These are phyloP conservation scores for Sebastes fasciatus DNA, from an alignment of 2,113 vertebrate species.

Conservation along the genomic window DNA sequence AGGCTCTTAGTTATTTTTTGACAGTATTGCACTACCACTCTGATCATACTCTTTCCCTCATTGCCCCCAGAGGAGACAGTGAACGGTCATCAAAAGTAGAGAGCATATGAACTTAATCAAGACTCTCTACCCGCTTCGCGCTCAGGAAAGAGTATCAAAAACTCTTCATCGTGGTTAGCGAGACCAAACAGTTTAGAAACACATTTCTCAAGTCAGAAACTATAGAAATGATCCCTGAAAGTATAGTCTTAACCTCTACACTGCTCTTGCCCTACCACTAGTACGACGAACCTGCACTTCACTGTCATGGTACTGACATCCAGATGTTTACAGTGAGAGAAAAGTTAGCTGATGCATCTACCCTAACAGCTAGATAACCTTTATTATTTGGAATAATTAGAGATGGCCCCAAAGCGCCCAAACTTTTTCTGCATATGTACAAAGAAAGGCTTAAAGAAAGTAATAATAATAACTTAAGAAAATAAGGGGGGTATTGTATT, in stretches of 20 bases:
- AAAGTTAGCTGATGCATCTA: no score
- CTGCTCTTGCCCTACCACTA: rapidly evolving
- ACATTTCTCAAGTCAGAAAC: conserved; percentile 79
- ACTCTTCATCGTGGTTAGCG: conserved; percentile 77
- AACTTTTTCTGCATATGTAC: no score
- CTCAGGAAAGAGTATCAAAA: conserved; percentile 51
- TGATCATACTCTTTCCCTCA: conserved; percentile 63
- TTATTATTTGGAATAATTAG: no score
- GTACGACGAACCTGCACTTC: rapidly evolving
- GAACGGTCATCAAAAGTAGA: conserved; percentile 75
- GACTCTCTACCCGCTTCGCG: conserved; percentile 47
- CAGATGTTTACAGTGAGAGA: rapidly evolving
- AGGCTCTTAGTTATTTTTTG: neutral
- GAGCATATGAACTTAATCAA: neutral
- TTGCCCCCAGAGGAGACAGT: neutral
- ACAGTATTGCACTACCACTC: conserved; percentile 20
- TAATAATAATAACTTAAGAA: no score
- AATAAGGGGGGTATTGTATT: no score
- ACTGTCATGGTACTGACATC: conserved; percentile 14
- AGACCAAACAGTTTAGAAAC: conserved; percentile 71
- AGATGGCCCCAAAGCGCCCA: no score
- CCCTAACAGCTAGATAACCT: no score
- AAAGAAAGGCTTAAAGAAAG: no score
- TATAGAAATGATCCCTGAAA: conserved; percentile 85
- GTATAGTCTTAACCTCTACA: conserved; percentile 58